A percentile compares a stretch with the other conserved stretches of the same genome.
phyloP scores from a whole-genome alignment of 2,113 vertebrate genomes.

The Meriones unguiculatus region DNA sequence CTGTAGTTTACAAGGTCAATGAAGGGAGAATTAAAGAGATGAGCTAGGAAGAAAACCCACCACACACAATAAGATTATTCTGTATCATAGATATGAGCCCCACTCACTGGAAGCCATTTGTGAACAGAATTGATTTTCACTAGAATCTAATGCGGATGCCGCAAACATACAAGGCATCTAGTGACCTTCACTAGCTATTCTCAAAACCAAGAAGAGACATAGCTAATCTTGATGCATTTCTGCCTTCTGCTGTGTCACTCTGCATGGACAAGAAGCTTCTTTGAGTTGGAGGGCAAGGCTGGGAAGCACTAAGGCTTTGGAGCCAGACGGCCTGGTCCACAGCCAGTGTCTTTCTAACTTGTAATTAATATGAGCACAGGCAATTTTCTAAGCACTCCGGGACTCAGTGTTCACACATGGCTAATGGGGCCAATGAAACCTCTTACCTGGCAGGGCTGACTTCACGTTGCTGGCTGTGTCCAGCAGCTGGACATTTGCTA shows the following conservation, averaged over 20 bases:
- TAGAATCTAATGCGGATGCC: neutral
- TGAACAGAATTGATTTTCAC: neutral
- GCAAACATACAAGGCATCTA: neutral
- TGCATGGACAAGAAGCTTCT: neutral
- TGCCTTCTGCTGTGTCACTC: neutral
- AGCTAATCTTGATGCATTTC: neutral
- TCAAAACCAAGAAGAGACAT: neutral
- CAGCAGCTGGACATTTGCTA: neutral
- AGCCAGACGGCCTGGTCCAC: neutral
- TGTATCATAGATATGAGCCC: neutral
- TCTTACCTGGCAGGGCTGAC: neutral
- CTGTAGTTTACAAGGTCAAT: conserved; percentile 71
- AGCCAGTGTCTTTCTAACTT: neutral
- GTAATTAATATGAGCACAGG: accelerated
- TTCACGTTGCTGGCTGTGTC: neutral
- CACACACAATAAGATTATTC: neutral
- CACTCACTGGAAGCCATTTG: neutral
- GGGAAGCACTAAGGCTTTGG: neutral
- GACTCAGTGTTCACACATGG: neutral
- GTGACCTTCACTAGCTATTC: neutral
- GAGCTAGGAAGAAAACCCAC: neutral
- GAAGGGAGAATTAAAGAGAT: conserved; percentile 26
- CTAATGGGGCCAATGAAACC: neutral
- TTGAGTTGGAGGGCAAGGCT: neutral
- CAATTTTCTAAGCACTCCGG: neutral